phyloP scores from a whole-genome alignment of 2,113 vertebrate genomes.

The Ciconia boyciana region DNA sequence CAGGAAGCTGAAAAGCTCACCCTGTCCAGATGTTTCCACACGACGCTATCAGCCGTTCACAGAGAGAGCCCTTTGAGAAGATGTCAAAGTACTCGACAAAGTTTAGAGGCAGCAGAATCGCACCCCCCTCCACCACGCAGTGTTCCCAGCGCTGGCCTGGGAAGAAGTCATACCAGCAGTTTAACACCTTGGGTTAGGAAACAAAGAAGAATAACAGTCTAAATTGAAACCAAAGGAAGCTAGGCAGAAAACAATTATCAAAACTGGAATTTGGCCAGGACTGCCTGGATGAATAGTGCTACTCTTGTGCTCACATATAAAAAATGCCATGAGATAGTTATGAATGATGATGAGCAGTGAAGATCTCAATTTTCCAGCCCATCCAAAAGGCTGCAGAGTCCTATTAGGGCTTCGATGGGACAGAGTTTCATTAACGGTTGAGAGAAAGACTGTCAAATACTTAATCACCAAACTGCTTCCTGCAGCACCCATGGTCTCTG shows the following conservation, averaged over 20 bases:
- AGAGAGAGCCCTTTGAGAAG: background rate
- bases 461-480: constrained; percentile 57
- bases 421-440: background rate
- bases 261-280: background rate
- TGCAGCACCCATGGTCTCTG: background rate
- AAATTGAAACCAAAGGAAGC: background rate
- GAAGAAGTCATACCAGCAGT: background rate
- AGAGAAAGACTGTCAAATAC: constrained; percentile 8
- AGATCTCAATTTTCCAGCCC: background rate
- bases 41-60: background rate
- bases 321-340: background rate
- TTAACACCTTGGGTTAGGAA: background rate
- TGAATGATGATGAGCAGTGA: background rate
- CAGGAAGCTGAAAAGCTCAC: constrained; percentile 28
- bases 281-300: background rate
- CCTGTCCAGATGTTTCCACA: constrained; percentile 51
- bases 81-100: background rate
- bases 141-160: background rate
- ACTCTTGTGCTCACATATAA: accelerated
- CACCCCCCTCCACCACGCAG: background rate
- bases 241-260: constrained; percentile 7
- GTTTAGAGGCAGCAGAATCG: background rate
- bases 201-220: background rate
- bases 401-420: background rate
- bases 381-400: background rate